Conservation (phyloP, 2,888 invertebrate species). For the Amblyjoppa fuscipennis region DNA sequence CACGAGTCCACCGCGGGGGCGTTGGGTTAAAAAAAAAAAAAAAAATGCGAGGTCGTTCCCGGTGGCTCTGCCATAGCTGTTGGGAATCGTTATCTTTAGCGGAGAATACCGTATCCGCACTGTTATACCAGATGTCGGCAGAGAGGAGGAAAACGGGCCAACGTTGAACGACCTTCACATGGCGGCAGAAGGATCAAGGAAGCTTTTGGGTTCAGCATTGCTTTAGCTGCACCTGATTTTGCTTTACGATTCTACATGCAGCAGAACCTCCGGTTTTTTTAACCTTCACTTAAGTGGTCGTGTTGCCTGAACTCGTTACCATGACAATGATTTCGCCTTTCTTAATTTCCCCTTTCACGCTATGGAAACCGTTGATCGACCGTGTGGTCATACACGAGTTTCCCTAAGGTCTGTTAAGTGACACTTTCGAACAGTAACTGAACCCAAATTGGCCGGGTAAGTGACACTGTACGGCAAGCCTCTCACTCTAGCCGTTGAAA, state of each 20-base stretch:
- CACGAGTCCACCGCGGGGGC: slow-evolving; percentile 20
- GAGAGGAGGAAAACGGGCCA: not conserved
- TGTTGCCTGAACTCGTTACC: too few species aligned
- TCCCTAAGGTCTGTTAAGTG: too few species aligned
- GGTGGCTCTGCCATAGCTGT: not conserved
- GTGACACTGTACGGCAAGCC: too few species aligned
- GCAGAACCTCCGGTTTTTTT: not conserved
- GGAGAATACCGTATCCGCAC: not conserved
- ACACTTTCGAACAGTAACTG: too few species aligned
- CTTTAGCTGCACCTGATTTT: not conserved
- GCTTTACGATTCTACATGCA: not conserved
- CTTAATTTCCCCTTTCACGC: too few species aligned
- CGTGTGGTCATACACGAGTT: too few species aligned
- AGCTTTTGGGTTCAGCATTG: slow-evolving; percentile 2
- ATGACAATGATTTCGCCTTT: too few species aligned
- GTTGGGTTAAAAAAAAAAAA: slow-evolving; percentile 36
- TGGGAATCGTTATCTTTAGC: not conserved
- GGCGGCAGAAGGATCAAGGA: not conserved
- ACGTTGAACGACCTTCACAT: not conserved
- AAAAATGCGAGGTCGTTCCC: slow-evolving; percentile 40
- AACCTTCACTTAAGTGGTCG: too few species aligned
- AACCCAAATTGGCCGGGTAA: too few species aligned
- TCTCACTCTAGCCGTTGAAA: too few species aligned
- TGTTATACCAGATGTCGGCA: slow-evolving; percentile 10
- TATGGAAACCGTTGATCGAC: too few species aligned